These are phyloP conservation scores for Zaprionus lineosus DNA, from an alignment of 2,888 invertebrate species.

Conservation along the genomic window DNA sequence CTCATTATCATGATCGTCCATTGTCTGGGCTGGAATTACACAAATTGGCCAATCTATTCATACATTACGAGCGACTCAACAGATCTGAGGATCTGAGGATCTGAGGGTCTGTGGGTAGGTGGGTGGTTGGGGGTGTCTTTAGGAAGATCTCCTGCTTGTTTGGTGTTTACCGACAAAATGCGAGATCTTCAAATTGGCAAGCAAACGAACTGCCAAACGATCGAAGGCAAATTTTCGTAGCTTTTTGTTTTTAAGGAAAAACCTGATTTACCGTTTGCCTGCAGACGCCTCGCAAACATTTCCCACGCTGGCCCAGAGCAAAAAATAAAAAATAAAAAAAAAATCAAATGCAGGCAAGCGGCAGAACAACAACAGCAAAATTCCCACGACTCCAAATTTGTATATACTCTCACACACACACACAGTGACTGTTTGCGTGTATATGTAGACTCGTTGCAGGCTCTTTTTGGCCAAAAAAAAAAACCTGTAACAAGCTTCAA, in stretches of 20 bases:
- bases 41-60: conserved; percentile 43
- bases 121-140: too few relatives aligned
- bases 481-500: conserved; percentile 70
- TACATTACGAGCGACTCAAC: conserved; percentile 20
- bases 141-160: too few relatives aligned
- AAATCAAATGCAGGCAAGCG: conserved; percentile 44
- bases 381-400: conserved; percentile 80
- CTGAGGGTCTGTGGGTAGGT: too few relatives aligned
- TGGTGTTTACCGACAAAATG: conserved; percentile 26
- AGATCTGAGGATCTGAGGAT: too few relatives aligned
- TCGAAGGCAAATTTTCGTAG: conserved; percentile 71
- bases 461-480: conserved; percentile 29
- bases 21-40: conserved; percentile 17
- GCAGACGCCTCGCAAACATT: conserved; percentile 61
- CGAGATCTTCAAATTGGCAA: conserved; percentile 31
- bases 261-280: conserved; percentile 76
- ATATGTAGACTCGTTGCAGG: conserved; percentile 42
- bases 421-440: conserved; percentile 37
- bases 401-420: too few relatives aligned
- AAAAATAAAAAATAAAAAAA: conserved; percentile 33
- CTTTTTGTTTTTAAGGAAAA: conserved; percentile 61
- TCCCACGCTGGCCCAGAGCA: conserved; percentile 70
- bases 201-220: conserved; percentile 53
- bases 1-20: conserved; percentile 16
- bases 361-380: conserved; percentile 55